A percentile compares a stretch with the other conserved stretches of the same genome.
These are phyloP conservation scores for Aplysina aerophoba DNA, from an alignment of 37 sponge, comb jelly and placozoan genomes.

Conservation along the genomic window DNA sequence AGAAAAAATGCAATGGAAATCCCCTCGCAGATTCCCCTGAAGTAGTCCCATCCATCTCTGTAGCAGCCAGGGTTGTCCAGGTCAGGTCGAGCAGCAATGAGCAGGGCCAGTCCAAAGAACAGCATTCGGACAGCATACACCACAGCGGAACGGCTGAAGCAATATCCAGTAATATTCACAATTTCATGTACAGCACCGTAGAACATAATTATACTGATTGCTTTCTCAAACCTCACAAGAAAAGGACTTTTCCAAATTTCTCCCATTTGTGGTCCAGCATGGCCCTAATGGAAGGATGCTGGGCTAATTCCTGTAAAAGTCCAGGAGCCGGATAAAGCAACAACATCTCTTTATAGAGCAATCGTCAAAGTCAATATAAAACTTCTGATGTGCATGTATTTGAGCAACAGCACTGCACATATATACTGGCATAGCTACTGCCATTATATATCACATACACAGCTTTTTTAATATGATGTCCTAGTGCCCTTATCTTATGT, in stretches of 20 bases:
- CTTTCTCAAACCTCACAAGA: neutral
- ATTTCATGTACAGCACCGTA: too few species aligned
- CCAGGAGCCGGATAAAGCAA: too few species aligned
- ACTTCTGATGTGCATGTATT: too few species aligned
- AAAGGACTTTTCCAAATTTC: neutral
- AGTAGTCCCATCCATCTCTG: conserved; percentile 25
- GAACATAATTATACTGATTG: neutral
- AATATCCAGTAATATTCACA: neutral
- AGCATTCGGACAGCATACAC: conserved; percentile 6
- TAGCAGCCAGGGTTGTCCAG: conserved; percentile 37
- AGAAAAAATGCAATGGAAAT: conserved; percentile 2
- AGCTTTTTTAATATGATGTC: too few species aligned
- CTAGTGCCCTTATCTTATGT: too few species aligned
- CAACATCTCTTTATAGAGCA: too few species aligned
- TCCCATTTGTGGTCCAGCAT: conserved; percentile 21
- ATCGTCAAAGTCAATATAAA: too few species aligned
- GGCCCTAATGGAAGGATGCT: conserved; percentile 15
- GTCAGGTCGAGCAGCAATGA: conserved; percentile 32
- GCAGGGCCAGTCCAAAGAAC: conserved; percentile 13
- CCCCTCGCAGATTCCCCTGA: conserved; percentile 19
- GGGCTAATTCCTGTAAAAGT: conserved; percentile 4
- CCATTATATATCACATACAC: too few species aligned
- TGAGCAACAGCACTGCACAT: too few species aligned
- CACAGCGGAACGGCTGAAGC: neutral
- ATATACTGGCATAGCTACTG: too few species aligned